Evolutionary conservation across 1,140 invertebrate species (phyloP), one percentile per base, ranked within the genome.

Genomic region (Drosophila suzukii): DNA sequence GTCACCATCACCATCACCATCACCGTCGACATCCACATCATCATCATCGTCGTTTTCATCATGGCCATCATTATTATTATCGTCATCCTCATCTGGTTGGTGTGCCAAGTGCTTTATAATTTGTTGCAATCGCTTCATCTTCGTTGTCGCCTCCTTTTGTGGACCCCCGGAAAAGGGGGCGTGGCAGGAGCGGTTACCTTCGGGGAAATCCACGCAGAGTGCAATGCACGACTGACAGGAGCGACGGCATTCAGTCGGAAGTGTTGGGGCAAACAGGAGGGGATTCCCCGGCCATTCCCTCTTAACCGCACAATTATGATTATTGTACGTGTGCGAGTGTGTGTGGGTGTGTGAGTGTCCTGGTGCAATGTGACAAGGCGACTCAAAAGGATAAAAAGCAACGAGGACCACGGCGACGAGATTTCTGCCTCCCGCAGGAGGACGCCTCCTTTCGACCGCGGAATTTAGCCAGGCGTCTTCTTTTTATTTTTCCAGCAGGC

Each of bases 231-330:
- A 36, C 66, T 44, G 53, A 67, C 53, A 80, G 78, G 43, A 57
- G 61, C 17, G 44, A 51, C 47, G 44, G 44, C 68, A 67, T 58
- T 67, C 61, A 79, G 32, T 74, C 58, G 61, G 76, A 79, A 68
- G 76, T 80, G 74, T 51, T 57, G 53, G 62, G 61, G 49, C 73
- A 75, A 58, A 72, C 65, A 59, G 30, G 15, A 36, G 15, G 46
- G 38, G 39, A 44, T 46, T 38, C 49, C 43, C 43, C n/a, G n/a
- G n/a, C 15, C 17, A 11, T 12, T 13, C 12, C 11, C 24, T 20
- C 27, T 8, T 30, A 53, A 57, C 68, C 78, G 43, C 79, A 74
- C 79, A 82, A 81, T 82, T 81, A 81, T 82, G 74, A 77, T 82
- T 81, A 61, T 77, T 82, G 78, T 81, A 34, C 38, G 24, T 56